phyloP scores from a whole-genome alignment of 2,797 vertebrate genomes.

The Chiroxiphia lanceolata region DNA sequence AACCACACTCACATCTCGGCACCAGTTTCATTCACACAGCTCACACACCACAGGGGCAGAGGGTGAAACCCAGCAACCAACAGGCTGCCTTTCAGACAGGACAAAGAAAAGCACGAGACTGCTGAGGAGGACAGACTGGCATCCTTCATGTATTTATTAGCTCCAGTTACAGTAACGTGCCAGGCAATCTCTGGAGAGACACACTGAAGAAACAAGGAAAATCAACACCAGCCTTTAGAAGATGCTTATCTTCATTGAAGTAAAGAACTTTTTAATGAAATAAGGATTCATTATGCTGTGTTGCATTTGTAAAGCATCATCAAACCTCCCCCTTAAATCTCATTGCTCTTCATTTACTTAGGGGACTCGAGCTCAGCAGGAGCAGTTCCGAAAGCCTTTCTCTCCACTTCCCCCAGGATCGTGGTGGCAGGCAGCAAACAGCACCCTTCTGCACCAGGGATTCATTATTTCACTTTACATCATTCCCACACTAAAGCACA shows the following conservation, averaged over 20 bases:
- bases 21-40: not conserved
- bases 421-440: rapidly evolving
- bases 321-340: not conserved
- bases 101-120: not conserved
- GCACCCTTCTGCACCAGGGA: not conserved
- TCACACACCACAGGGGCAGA: not conserved
- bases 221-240: not conserved
- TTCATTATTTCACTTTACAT: not conserved
- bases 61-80: not conserved
- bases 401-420: not conserved
- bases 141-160: not conserved
- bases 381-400: not conserved
- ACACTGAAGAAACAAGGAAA: not conserved
- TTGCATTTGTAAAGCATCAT: not conserved
- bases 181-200: not conserved
- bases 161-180: rapidly evolving
- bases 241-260: not conserved
- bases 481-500: not conserved
- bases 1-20: rapidly evolving
- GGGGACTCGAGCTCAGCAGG: not conserved
- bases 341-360: not conserved
- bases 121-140: not conserved
- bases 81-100: not conserved
- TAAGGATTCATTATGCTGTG: not conserved
- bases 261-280: not conserved